Base-by-base conservation (phyloP, 2,888 invertebrate species). In the Ephialtes manifestator region DNA sequence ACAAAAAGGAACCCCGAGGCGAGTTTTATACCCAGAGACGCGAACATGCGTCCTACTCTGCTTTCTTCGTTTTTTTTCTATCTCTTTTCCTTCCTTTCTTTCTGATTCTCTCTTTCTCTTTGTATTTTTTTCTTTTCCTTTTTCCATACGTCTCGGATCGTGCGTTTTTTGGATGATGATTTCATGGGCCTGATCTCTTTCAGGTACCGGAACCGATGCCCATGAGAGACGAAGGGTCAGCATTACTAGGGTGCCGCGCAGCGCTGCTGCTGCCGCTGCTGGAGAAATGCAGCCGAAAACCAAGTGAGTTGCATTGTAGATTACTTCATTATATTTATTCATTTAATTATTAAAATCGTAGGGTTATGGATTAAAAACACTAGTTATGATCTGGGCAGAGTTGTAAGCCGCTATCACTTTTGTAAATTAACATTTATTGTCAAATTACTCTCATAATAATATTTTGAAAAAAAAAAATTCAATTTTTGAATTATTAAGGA, bases 191-290 rank as follows among this genome's bases (percentile, higher is more conserved):
- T 89, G 86, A 87, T 91, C 83, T 91, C 87, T 93, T 94, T 91
- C 93, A 94, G 93, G 90, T 86, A 89, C 92, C 84, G 93, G 92
- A 87, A 91, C 91, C 74, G 92, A 89, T 86, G 93, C 91, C 79
- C 93, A 93, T 88, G 93, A 94, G 90, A 91, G 86, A 83, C 92
- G 94, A 89, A 91, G 94, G 87, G 93, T 94, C 89, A 94, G 94
- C 87, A 93, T 93, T 92, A 76, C 75, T 11, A 92, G 94, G 88
- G 91, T 94, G 85, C 92, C 92, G 71, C 92, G 93, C 83, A 92
- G 90, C 85, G 88, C 89, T 51, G 87, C 89, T 65, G 89, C 92
- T 74, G 88, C 91, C 74, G 89, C 91, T 83, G 90, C 91, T 77
- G 92, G 90, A 83, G 93, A 94, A 87, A 92, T 93, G 90, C 92